These are phyloP conservation scores for Chrysomallon squamiferum DNA, from an alignment of 1,140 invertebrate genomes.

Conservation along the genomic window DNA sequence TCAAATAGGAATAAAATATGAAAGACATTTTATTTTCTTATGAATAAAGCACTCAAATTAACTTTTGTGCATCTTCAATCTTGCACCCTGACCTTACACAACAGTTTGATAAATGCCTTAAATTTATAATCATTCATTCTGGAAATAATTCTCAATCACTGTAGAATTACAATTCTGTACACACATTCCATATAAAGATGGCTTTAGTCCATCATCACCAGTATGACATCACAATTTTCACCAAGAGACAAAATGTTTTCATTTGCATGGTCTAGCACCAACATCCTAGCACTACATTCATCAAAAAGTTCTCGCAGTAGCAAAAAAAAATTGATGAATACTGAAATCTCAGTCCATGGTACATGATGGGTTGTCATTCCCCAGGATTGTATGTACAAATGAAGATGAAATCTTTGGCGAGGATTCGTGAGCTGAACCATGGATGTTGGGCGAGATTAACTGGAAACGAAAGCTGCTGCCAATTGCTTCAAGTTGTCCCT, in stretches of 20 bases:
- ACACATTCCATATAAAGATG: neutral
- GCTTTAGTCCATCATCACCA: constrained; percentile 5
- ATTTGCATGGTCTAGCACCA: constrained; percentile 4
- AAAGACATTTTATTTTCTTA: constrained; percentile 3
- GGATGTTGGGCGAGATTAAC: neutral
- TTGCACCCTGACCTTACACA: constrained; percentile 2
- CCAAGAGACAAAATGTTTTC: neutral
- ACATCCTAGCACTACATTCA: constrained; percentile 9
- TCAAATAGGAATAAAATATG: constrained; percentile 6
- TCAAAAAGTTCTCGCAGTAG: neutral
- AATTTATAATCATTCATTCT: constrained; percentile 1
- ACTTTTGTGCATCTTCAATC: neutral
- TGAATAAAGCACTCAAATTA: neutral
- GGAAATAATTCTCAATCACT: constrained; percentile 7
- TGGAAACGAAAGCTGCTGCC: constrained; percentile 1
- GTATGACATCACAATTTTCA: neutral
- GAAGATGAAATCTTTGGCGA: constrained; percentile 6
- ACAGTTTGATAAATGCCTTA: neutral
- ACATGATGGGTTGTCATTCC: constrained; percentile 1
- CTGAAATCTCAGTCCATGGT: constrained; percentile 6
- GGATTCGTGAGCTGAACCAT: constrained; percentile 6
- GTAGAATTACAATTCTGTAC: constrained; percentile 5
- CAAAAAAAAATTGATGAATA: constrained; percentile 1
- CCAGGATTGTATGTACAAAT: neutral
- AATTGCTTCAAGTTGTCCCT: constrained; percentile 7